Base-by-base conservation (phyloP, 1,140 invertebrate species). In the Zophobas morio region DNA sequence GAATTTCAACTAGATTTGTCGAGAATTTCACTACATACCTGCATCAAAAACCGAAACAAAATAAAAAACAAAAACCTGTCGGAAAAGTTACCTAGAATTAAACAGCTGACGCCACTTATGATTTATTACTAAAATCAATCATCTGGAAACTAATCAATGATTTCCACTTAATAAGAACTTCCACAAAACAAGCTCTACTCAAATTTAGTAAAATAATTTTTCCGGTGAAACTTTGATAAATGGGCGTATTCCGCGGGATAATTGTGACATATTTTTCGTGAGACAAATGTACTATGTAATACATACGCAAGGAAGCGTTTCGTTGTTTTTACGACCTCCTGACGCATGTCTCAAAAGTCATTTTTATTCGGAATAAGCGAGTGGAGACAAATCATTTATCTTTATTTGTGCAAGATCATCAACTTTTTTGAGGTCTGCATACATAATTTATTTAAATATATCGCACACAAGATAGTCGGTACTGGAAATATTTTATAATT, bases 111-210 rank as follows among this genome's bases (percentile, higher is more conserved):
- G 60, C 20, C 39, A 20, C 36, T 63, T 37, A 36, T 66, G 60
- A 66, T 66, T 66, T 66, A 66, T 66, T 66, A 66, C 60, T 39
- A 66, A 66, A 66, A 66, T 66, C 60, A 66, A 66, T 66, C 60
- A 66, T n/a, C 2, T 36, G 6, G 36, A 66, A 66, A 66, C 42
- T 66, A 66, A 66, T 66, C 36, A 66, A 32, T 46, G 20, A 32
- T 66, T 40, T 42, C 37, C n/a, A 37, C 42, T 51, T 20, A 51
- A 51, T 20, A 51, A 4, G 49, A 51, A 6, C n/a, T 51, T 20
- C 49, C 49, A 51, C 49, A 20, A 20, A 51, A 51, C 20, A 6
- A 51, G 6, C 49, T 51, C 2, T 20, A 46, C 42, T 46, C 3
- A 46, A 46, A 46, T 46, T 46, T 8, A 3, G 6, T 4, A 46